A percentile compares a stretch with the other conserved stretches of the same genome.
These are phyloP conservation scores for Lasaia peninsularis DNA, from an alignment of 1,140 invertebrate genomes.

Conservation along the genomic window DNA sequence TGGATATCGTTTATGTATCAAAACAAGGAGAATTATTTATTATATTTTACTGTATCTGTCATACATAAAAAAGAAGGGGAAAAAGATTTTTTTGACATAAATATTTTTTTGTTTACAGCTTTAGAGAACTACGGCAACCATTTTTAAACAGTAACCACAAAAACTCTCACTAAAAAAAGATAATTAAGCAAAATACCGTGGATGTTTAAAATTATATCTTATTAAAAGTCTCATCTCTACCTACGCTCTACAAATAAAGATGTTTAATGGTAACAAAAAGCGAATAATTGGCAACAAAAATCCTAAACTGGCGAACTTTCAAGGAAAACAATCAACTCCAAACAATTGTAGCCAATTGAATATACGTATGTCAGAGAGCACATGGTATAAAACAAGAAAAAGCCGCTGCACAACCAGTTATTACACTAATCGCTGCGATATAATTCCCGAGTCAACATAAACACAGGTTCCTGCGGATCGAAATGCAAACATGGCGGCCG, in stretches of 20 bases:
- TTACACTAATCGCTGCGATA: slow-evolving; percentile 75
- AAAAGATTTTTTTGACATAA: too few species aligned
- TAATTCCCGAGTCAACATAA: slow-evolving; percentile 75
- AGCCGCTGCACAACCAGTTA: slow-evolving; percentile 67
- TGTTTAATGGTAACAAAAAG: slow-evolving; percentile 29
- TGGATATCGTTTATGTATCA: too few species aligned
- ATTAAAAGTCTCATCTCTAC: neutral
- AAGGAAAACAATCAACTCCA: slow-evolving; percentile 51
- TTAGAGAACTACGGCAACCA: too few species aligned
- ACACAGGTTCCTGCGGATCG: slow-evolving; percentile 72
- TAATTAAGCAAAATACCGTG: too few species aligned
- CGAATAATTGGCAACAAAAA: slow-evolving; percentile 42
- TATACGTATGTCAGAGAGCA: slow-evolving; percentile 48
- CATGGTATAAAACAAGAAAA: slow-evolving; percentile 57
- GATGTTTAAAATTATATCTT: neutral
- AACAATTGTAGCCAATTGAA: slow-evolving; percentile 57
- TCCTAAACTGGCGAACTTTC: slow-evolving; percentile 41
- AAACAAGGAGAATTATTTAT: too few species aligned
- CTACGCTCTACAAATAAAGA: slow-evolving; percentile 5
- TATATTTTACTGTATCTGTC: too few species aligned
- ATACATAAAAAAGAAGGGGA: too few species aligned
- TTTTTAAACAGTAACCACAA: too few species aligned
- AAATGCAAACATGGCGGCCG: slow-evolving; percentile 75
- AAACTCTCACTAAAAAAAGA: too few species aligned
- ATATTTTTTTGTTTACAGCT: too few species aligned